A percentile compares a stretch with the other conserved stretches of the same genome.
These are phyloP conservation scores for Tanytarsus gracilentus DNA, from an alignment of 2,888 invertebrate genomes.

Conservation along the genomic window DNA sequence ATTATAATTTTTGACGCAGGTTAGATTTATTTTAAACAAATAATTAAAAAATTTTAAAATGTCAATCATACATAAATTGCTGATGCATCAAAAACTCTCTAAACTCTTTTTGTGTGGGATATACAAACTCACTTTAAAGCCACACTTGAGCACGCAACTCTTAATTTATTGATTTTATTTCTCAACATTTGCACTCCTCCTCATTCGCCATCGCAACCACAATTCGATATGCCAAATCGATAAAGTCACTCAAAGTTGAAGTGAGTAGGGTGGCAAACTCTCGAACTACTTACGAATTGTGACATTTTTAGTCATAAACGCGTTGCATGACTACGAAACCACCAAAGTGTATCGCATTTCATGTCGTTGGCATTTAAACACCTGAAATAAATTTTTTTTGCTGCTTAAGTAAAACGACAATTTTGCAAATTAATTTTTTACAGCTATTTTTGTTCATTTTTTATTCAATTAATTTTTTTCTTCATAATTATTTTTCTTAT, in stretches of 20 bases:
- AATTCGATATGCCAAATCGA: constrained; percentile 18
- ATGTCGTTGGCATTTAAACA: constrained; percentile 11
- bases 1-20: no score
- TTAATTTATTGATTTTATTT: neutral
- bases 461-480: constrained; percentile 7
- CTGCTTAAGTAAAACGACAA: neutral
- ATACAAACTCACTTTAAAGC: neutral
- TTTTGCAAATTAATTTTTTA: constrained; percentile 19
- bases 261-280: no score
- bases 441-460: constrained; percentile 20
- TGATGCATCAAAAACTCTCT: no score
- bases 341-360: constrained; percentile 8
- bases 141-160: constrained; percentile 24
- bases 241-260: constrained; percentile 19
- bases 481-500: constrained; percentile 3
- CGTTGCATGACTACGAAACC: constrained; percentile 5
- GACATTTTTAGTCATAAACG: neutral
- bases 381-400: constrained; percentile 3
- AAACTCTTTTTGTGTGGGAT: constrained; percentile 3
- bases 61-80: no score
- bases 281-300: constrained; percentile 10
- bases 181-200: neutral
- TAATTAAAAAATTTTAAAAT: no score
- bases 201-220: neutral
- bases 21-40: no score